Base-by-base conservation (phyloP, 2,888 invertebrate genomes). In the Rosalia funebris region DNA sequence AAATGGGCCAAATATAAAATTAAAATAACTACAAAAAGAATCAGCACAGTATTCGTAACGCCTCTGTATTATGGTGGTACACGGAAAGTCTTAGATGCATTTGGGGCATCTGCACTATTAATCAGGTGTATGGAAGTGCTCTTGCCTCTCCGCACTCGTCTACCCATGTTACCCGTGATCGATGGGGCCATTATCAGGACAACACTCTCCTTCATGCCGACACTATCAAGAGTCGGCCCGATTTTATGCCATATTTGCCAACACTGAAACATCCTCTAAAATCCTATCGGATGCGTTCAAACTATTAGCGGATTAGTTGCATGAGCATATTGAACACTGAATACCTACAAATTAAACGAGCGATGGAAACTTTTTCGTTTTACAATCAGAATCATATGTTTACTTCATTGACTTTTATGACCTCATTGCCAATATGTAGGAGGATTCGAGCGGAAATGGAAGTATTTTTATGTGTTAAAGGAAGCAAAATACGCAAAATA, bases 81-180 rank as follows among this genome's bases (percentile, higher is more conserved):
- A 41, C 50, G 50, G 53, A 41, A 32, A 53, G 50, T 17, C 41
- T 36, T 42, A 52, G 58, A 54, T 56, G 63, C 62, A 71, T 72
- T 72, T 70, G 63, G 71, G 70, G 62, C 72, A 71, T 71, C 71
- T 62, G 48, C 55, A 62, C 71, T 65, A 70, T 71, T 71, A 71
- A 70, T 71, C 72, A 68, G 66, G 68, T 70, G 63, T 62, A 64
- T 65, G 61, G 60, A 63, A 63, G 63, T 59, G 59, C 61, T 60
- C 61, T 56, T 50, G 62, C 63, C 60, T 64, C 62, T 70, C 57
- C 68, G 66, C 62, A 57, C 63, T 68, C 65, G 63, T 66, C 67
- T 72, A 70, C 70, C 71, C 71, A 70, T 74, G 73, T 73, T 73
- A 68, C 70, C 45, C 69, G 72, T 75, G 75, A 75, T 73, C 66